Evolutionary conservation across 2,113 vertebrate genomes (phyloP).

Genomic region (Seriola dumerili): DNA sequence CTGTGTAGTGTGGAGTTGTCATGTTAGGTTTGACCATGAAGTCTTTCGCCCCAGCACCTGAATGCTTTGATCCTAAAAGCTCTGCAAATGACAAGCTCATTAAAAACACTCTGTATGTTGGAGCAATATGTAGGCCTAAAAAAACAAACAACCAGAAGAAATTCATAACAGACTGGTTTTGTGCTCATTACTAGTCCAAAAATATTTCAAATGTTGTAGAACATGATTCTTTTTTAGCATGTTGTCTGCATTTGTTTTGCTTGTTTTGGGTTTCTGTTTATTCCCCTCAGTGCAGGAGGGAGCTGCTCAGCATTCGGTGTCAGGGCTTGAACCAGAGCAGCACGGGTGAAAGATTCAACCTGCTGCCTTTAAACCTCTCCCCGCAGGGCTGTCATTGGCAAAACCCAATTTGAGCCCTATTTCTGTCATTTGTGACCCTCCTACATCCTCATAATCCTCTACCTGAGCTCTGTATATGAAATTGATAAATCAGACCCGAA

Average conservation of each 20-base stretch:
- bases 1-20: conserved; percentile 3
- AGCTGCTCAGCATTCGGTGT: not conserved
- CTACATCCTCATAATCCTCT: conserved; percentile 46
- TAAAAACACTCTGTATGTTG: conserved; percentile 24
- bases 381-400: conserved; percentile 30
- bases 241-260: too few relatives aligned
- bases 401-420: conserved; percentile 62
- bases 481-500: conserved; percentile 42
- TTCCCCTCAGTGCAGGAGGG: not conserved
- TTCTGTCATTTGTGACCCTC: conserved; percentile 47
- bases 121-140: not conserved
- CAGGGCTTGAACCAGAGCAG: not conserved
- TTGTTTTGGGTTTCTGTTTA: not conserved
- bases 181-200: not conserved
- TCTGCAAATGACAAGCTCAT: conserved; percentile 39
- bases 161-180: not conserved
- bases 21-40: conserved; percentile 42
- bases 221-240: not conserved
- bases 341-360: conserved; percentile 15
- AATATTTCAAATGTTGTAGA: not conserved
- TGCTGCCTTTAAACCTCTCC: conserved; percentile 25
- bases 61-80: conserved; percentile 53
- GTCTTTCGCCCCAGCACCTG: conserved; percentile 1
- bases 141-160: not conserved
- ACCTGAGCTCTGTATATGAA: conserved; percentile 41